Conservation (phyloP, 35 echinoderm and acorn worm genomes). For the Apostichopus californicus region DNA sequence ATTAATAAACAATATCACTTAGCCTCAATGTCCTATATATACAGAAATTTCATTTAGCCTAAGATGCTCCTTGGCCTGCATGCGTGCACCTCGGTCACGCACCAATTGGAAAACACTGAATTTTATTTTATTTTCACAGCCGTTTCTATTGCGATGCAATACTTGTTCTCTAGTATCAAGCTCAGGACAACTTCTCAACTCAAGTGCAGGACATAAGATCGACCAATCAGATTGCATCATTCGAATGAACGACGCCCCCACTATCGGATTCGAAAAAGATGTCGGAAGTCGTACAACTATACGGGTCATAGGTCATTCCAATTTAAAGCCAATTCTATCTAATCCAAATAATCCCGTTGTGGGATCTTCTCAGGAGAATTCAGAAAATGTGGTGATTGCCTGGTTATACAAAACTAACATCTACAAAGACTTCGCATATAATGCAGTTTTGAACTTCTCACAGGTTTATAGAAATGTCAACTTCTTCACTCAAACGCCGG, state of each 20-base stretch:
- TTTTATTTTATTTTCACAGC: conserved; percentile 13
- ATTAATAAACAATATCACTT: too few species aligned
- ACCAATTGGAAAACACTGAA: too few species aligned
- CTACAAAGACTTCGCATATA: conserved; percentile 82
- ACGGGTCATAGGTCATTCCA: conserved; percentile 88
- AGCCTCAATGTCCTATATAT: too few species aligned
- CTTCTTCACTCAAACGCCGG: conserved; percentile 76
- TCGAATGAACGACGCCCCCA: conserved; percentile 90
- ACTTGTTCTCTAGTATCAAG: conserved; percentile 86
- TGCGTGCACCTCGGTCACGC: background rate
- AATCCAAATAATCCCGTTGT: conserved; percentile 16
- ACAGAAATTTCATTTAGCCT: too few species aligned
- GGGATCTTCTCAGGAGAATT: conserved; percentile 62
- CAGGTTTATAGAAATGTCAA: conserved; percentile 82
- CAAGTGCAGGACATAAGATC: conserved; percentile 80
- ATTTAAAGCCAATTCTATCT: conserved; percentile 60
- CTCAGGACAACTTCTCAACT: conserved; percentile 86
- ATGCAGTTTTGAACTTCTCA: conserved; percentile 74
- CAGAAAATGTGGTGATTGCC: conserved; percentile 70
- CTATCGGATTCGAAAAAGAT: conserved; percentile 69
- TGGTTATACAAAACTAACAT: conserved; percentile 89
- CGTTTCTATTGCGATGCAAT: conserved; percentile 66
- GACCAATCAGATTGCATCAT: conserved; percentile 90
- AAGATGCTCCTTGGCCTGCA: too few species aligned
- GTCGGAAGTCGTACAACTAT: conserved; percentile 78